Percentiles rank a stretch among this genome's conserved stretches.
Evolutionary conservation across 2,113 vertebrate species (phyloP).

Genomic region (Dicentrarchus labrax): DNA sequence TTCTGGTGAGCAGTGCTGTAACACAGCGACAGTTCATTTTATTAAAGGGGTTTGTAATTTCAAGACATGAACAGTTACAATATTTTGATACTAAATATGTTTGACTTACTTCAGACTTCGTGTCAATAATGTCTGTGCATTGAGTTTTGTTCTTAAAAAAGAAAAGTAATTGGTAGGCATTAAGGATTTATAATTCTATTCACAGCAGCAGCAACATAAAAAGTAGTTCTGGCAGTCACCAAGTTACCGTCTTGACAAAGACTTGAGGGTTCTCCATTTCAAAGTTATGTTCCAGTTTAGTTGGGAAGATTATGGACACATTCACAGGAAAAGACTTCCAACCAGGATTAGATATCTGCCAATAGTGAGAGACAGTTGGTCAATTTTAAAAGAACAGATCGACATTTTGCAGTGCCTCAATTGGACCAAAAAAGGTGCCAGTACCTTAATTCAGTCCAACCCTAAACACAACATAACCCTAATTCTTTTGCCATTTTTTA

Average conservation of each 20-base stretch:
- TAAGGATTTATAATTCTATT: not conserved
- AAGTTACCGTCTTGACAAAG: constrained; percentile 62
- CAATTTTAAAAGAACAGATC: not conserved
- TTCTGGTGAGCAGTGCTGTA: constrained; percentile 58
- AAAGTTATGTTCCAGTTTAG: constrained; percentile 65
- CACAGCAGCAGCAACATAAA: not conserved
- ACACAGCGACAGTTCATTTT: not conserved
- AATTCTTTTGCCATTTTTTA: no score
- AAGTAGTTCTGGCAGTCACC: not conserved
- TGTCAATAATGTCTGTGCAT: constrained; percentile 24
- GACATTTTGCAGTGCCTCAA: not conserved
- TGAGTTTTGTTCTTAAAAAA: constrained; percentile 67
- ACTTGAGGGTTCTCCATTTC: constrained; percentile 62
- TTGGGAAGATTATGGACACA: constrained; percentile 70
- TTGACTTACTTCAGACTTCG: constrained; percentile 51
- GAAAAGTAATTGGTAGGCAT: not conserved
- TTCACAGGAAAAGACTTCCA: constrained; percentile 69
- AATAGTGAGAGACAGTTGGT: not conserved
- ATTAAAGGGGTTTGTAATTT: not conserved
- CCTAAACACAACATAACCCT: no score
- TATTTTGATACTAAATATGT: not conserved
- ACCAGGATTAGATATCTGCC: constrained; percentile 78
- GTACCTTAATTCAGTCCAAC: no score
- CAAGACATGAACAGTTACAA: not conserved
- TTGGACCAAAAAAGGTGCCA: no score